Evolutionary conservation across 2,113 vertebrate species (phyloP).

Genomic region (Ophiodon elongatus): DNA sequence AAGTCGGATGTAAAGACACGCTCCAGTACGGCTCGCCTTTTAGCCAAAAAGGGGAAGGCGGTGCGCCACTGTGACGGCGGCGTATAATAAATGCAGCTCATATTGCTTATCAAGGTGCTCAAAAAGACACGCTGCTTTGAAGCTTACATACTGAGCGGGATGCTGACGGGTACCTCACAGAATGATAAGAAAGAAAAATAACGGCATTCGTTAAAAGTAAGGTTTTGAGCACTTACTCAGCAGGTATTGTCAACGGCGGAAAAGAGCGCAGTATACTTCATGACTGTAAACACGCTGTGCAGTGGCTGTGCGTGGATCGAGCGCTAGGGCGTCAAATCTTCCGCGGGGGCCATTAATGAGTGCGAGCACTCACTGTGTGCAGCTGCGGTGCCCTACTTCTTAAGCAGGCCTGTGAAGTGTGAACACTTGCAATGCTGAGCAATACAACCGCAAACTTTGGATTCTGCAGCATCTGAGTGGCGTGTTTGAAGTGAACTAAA

Average conservation of each 20-base stretch:
- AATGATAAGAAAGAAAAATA: slow-evolving; percentile 26
- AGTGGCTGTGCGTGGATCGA: background rate
- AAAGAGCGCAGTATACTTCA: slow-evolving; percentile 14
- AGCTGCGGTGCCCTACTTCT: slow-evolving; percentile 77
- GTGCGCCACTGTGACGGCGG: background rate
- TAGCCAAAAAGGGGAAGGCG: slow-evolving; percentile 10
- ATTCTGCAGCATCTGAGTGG: slow-evolving; percentile 61
- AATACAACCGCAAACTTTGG: slow-evolving; percentile 71
- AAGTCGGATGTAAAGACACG: slow-evolving; percentile 68
- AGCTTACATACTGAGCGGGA: slow-evolving; percentile 22
- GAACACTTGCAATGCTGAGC: slow-evolving; percentile 72
- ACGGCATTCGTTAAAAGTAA: slow-evolving; percentile 17
- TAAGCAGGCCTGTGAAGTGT: slow-evolving; percentile 72
- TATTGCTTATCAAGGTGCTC: slow-evolving; percentile 43
- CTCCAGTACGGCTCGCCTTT: background rate
- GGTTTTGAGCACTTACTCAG: slow-evolving; percentile 8
- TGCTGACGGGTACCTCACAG: slow-evolving; percentile 36
- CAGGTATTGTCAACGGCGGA: background rate
- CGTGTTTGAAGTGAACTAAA: slow-evolving; percentile 78
- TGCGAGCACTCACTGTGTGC: slow-evolving; percentile 56
- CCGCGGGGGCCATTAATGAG: slow-evolving; percentile 72
- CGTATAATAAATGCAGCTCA: slow-evolving; percentile 37
- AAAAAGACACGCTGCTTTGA: slow-evolving; percentile 39
- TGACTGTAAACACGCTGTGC: slow-evolving; percentile 5
- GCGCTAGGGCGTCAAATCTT: slow-evolving; percentile 46